Conservation (phyloP, 2,797 vertebrate species). For the Sebastes minor region DNA sequence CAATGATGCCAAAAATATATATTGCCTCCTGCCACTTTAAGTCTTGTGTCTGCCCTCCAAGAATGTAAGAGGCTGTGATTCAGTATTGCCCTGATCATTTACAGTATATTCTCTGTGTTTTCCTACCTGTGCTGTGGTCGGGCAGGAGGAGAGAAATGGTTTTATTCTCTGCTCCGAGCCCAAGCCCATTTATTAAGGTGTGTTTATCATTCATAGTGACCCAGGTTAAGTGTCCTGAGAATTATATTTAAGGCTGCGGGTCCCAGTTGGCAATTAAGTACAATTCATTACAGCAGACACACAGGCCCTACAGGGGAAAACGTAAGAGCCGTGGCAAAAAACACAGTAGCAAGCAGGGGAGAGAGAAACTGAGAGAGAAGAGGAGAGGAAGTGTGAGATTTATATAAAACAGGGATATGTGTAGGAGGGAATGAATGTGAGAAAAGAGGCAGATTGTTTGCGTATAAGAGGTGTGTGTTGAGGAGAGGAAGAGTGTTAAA, state of each 20-base stretch:
- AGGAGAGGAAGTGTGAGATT: slow-evolving; percentile 21
- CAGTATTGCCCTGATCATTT: slow-evolving; percentile 29
- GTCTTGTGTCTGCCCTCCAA: slow-evolving; percentile 4
- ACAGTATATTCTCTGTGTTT: slow-evolving; percentile 9
- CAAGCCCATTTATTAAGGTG: slow-evolving; percentile 72
- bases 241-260: slow-evolving; percentile 77
- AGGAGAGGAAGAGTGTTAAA: neutral
- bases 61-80: slow-evolving; percentile 16
- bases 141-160: slow-evolving; percentile 46
- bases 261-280: slow-evolving; percentile 81
- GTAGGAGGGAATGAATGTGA: slow-evolving; percentile 47
- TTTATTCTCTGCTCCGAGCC: slow-evolving; percentile 55
- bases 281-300: slow-evolving; percentile 83
- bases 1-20: no score
- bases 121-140: slow-evolving; percentile 32
- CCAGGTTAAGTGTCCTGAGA: slow-evolving; percentile 82
- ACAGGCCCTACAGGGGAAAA: slow-evolving; percentile 67
- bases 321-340: slow-evolving; percentile 54
- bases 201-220: slow-evolving; percentile 81
- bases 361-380: slow-evolving; percentile 18
- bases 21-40: neutral
- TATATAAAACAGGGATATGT: slow-evolving; percentile 19
- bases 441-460: slow-evolving; percentile 40
- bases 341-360: slow-evolving; percentile 29
- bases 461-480: slow-evolving; percentile 10